Conservation (phyloP, 1,140 invertebrate genomes). For the Lithobius niger region DNA sequence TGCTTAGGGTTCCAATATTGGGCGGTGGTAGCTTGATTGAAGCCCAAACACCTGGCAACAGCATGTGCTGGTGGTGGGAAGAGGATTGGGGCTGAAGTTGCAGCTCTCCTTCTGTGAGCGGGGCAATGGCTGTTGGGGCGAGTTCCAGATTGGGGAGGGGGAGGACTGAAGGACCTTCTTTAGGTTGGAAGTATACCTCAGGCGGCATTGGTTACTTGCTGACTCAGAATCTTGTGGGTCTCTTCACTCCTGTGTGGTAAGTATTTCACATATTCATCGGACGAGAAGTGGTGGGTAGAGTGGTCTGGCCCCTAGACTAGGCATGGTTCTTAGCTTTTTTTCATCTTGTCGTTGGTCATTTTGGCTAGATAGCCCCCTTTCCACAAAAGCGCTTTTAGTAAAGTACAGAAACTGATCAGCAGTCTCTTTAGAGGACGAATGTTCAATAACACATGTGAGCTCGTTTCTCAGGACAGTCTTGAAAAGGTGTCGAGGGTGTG, state of each 20-base stretch:
- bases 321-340: neutral
- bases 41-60: neutral
- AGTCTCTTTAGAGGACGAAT: neutral
- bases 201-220: neutral
- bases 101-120: neutral
- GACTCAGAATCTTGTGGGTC: neutral
- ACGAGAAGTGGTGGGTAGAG: neutral
- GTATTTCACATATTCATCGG: neutral
- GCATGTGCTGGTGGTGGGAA: neutral
- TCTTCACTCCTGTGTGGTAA: neutral
- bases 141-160: neutral
- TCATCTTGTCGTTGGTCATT: neutral
- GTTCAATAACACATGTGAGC: neutral
- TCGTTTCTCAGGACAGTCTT: neutral
- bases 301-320: neutral
- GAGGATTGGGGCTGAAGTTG: neutral
- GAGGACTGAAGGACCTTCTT: neutral
- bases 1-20: neutral
- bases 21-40: neutral
- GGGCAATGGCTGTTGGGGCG: neutral
- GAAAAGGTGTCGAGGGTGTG: neutral
- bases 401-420: neutral
- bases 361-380: neutral
- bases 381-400: neutral
- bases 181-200: neutral